Evolutionary conservation across 2,888 invertebrate genomes (phyloP), one percentile per base, ranked within the genome.

Genomic region (Hyposoter didymator): DNA sequence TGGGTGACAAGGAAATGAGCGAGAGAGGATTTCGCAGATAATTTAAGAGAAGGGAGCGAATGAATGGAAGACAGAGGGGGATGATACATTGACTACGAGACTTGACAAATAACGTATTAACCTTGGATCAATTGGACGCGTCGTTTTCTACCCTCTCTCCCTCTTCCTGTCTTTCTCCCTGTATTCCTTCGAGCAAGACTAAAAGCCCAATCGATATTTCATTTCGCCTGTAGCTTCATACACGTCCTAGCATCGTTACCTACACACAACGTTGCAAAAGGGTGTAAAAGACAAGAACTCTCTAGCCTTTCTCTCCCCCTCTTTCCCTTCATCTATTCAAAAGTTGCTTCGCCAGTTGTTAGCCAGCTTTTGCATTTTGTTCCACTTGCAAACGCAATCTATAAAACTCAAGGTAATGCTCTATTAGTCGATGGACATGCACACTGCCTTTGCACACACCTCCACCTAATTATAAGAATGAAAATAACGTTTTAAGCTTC

Each of bases 141-240:
- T 52, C 47, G 70, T 45, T 69, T 55, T 32, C 39, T n/a, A 52
- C 59, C 80, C 35, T 55, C n/a, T 22, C 43, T 55, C 19, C 22
- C 52, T 52, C 55, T 22, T 45, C n/a, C 45, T 45, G 1, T 52
- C 59, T 67, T 17, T 14, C 52, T 49, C 52, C 28, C 22, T 52
- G 43, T 47, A 22, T 49, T 39, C 17, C 76, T 59, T 73, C 47
- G 62, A 83, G 19, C 70, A 72, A 39, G 84, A 72, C 76, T 69
- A 28, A 75, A 76, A 83, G 22, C 49, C 55, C 76, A 84, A 85
- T 85, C 85, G 85, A 85, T 85, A 85, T 80, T 81, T 76, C 84
- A 84, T 80, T 81, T 84, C 67, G 35, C 85, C 52, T 73, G 39
- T 39, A 39, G 85, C 45, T 83, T 81, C 67, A 55, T 76, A 59